Base-by-base conservation (phyloP, 2,888 invertebrate genomes). In the Drosophila niveifrons region DNA sequence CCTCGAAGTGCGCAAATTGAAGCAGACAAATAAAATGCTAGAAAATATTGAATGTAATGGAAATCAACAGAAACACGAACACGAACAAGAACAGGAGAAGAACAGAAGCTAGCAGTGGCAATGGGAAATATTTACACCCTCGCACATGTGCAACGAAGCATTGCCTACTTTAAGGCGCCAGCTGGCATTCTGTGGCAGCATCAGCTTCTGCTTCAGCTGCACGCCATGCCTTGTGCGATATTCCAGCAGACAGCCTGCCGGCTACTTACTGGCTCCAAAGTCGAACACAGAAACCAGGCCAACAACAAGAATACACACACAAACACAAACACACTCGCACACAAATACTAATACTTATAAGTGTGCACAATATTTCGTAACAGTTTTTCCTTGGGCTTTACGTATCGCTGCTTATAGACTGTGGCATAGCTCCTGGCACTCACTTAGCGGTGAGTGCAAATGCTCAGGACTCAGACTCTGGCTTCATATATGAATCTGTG, bases 371-470 rank as follows among this genome's bases (percentile, higher is more conserved):
- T 78, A 81, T 82, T 88, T 81, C 69, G 72, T 47, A 66, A 67
- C 67, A 65, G 55, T 69, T 75, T 67, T 78, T 83, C 63, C 68
- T 75, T 53, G 70, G 55, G 77, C 70, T 62, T 69, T 75, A 67
- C 80, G 77, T 82, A 86, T 83, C 67, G 75, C 82, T 85, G 75
- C 62, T 82, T 86, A 80, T 80, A 82, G 87, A 81, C 87, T 80
- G 61, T 86, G 87, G 86, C 88, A 82, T 52, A 71, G 73, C 65
- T 78, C 23, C 62, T 52, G 83, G 72, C 86, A 88, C 88, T 88
- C 86, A 82, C 82, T 82, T 85, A 88, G 63, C 76, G 80, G 69
- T 74, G 72, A 82, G 86, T 79, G 76, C 76, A 82, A 71, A 71
- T 83, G 50, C 72, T 53, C 41, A 51, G 46, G 46, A 44, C 64